Conservation (phyloP, 2,113 vertebrate species). For the Lota lota region DNA sequence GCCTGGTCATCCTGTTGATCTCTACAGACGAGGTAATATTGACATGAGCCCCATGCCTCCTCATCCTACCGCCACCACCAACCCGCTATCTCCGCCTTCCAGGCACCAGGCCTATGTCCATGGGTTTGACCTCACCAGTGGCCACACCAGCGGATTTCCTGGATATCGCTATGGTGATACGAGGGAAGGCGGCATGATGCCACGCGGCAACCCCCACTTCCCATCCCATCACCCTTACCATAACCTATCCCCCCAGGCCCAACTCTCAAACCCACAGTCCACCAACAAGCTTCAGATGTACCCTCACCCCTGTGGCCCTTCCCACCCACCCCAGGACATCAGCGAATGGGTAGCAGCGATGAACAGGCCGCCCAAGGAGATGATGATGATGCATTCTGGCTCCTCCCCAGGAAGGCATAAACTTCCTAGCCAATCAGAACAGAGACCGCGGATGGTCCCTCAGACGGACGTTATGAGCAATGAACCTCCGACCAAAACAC, state of each 20-base stretch:
- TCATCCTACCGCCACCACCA: conserved; percentile 56
- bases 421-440: conserved; percentile 55
- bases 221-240: conserved; percentile 67
- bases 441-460: conserved; percentile 58
- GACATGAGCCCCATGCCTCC: conserved; percentile 51
- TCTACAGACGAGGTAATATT: conserved; percentile 57
- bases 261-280: conserved; percentile 30
- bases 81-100: conserved; percentile 65
- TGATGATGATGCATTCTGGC: conserved; percentile 60
- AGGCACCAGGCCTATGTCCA: conserved; percentile 69
- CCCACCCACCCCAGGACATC: conserved; percentile 64
- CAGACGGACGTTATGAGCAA: conserved; percentile 49
- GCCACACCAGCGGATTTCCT: conserved; percentile 48
- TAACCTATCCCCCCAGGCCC: conserved; percentile 56
- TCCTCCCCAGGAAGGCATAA: conserved; percentile 63
- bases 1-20: conserved; percentile 55
- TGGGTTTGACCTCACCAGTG: conserved; percentile 59
- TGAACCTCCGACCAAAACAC: conserved; percentile 49
- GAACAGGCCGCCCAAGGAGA: conserved; percentile 65
- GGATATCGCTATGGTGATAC: conserved; percentile 66
- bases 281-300: conserved; percentile 71
- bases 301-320: conserved; percentile 56
- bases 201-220: conserved; percentile 55
- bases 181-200: conserved; percentile 61
- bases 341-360: conserved; percentile 69